These are phyloP conservation scores for Rhynchotus rufescens DNA, from an alignment of 2,797 vertebrate species.

Conservation along the genomic window DNA sequence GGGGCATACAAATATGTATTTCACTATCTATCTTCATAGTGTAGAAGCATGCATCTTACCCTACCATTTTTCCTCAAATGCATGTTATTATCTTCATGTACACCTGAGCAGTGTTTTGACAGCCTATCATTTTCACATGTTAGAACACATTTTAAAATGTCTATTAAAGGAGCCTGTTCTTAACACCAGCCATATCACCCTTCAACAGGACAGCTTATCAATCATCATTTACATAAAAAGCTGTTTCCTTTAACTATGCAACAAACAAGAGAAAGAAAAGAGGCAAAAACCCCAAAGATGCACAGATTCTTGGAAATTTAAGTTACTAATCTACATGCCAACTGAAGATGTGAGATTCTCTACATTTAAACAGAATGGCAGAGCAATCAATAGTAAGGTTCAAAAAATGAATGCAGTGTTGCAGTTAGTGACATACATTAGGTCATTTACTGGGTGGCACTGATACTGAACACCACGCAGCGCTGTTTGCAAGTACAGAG, in stretches of 20 bases:
- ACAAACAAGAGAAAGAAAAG: slow-evolving; percentile 5
- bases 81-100: slow-evolving; percentile 55
- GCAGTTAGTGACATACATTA: not conserved
- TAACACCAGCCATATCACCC: slow-evolving; percentile 45
- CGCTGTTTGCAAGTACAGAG: not conserved
- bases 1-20: not conserved
- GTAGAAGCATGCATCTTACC: slow-evolving; percentile 34
- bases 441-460: not conserved
- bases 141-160: slow-evolving; percentile 67
- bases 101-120: slow-evolving; percentile 60
- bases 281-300: slow-evolving; percentile 18
- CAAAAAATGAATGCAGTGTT: not conserved
- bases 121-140: slow-evolving; percentile 75
- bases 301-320: not conserved
- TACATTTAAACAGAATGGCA: slow-evolving; percentile 25
- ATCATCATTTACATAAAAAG: slow-evolving; percentile 71
- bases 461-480: not conserved
- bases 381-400: not conserved
- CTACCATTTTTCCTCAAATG: slow-evolving; percentile 48
- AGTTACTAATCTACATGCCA: slow-evolving; percentile 11
- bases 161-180: slow-evolving; percentile 55
- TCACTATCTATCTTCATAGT: slow-evolving; percentile 54
- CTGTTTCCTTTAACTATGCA: slow-evolving; percentile 62
- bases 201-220: slow-evolving; percentile 60
- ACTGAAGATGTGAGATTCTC: slow-evolving; percentile 13